Evolutionary conservation across 2,797 vertebrate genomes (phyloP).

Genomic region (Rhinoraja longicauda): DNA sequence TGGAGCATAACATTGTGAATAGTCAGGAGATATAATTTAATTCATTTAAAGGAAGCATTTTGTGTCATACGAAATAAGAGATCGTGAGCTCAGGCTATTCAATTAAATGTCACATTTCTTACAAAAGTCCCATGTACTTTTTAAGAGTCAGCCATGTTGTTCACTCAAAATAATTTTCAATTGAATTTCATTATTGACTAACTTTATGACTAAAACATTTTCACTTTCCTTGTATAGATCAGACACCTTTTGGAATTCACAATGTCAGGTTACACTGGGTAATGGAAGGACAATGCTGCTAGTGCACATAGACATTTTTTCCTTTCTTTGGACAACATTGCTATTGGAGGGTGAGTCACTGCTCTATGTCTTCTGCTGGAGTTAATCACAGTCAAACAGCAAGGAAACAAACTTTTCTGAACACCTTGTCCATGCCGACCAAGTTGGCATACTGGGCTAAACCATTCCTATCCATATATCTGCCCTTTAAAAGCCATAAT

Average conservation of each 20-base stretch:
- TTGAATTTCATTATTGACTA: not conserved
- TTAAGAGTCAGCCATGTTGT: not conserved
- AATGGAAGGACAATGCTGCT: not conserved
- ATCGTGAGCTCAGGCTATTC: not conserved
- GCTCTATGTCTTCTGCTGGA: not conserved
- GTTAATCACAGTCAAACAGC: not conserved
- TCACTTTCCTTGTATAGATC: not conserved
- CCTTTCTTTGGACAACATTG: not conserved
- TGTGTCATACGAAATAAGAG: not conserved
- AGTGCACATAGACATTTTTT: not conserved
- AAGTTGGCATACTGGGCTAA: too few species aligned
- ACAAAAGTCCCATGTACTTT: not conserved
- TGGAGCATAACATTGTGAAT: too few species aligned
- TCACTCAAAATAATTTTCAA: not conserved
- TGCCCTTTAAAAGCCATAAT: too few species aligned
- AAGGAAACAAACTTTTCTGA: too few species aligned
- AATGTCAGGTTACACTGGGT: not conserved
- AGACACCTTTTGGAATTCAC: not conserved
- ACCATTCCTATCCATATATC: too few species aligned
- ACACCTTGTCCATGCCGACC: too few species aligned
- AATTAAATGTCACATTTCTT: not conserved
- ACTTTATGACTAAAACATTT: not conserved
- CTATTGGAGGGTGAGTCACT: not conserved
- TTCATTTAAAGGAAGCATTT: too few species aligned
- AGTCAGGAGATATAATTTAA: too few species aligned